Base-by-base conservation (phyloP, 2,797 vertebrate species). In the Malacoraja senta region DNA sequence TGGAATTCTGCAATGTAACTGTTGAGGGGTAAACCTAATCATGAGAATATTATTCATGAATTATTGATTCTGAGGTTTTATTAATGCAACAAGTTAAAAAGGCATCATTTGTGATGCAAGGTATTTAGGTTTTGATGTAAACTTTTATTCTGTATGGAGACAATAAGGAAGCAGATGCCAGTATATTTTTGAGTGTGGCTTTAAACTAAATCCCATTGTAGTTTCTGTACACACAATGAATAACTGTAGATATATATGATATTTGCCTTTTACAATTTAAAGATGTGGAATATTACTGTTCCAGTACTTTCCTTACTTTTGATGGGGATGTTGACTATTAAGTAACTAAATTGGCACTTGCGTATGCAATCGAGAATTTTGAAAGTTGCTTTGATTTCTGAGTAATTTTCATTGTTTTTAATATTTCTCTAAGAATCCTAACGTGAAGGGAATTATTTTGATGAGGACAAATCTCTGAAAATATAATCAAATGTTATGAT, bases 171-270 rank as follows among this genome's bases (percentile, higher is more conserved):
- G 90, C 9, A 72, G 26, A 0, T 13, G 9, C 32, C 26, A 74
- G 6, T 74, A 53, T 74, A 21, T 72, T 91, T 91, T 26, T 53
- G 24, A 29, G 1, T 44, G 65, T 13, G 10, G 29, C 26, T 74
- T 71, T 71, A 44, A 26, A 53, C 90, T 72, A 35, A 91, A 91
- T 91, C 71, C 35, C 24, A 72, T 53, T 91, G 24, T 74, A 91
- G 38, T 44, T 29, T 12, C 10, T 74, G 53, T n/a, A 91, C 9
- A 13, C 38, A 35, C 9, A 44, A 53, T 12, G 24, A 72, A 91
- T 91, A 72, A 21, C 26, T 91, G 3, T 74, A 26, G 63, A 32
- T 63, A 35, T 24, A 9, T 29, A n/a, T 29, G 53, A 29, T 58
- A 61, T 17, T 24, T 1, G 21, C 26, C 81, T 84, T 84, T 84